phyloP scores from a whole-genome alignment of 2,113 vertebrate species.

The Panthera leo region DNA sequence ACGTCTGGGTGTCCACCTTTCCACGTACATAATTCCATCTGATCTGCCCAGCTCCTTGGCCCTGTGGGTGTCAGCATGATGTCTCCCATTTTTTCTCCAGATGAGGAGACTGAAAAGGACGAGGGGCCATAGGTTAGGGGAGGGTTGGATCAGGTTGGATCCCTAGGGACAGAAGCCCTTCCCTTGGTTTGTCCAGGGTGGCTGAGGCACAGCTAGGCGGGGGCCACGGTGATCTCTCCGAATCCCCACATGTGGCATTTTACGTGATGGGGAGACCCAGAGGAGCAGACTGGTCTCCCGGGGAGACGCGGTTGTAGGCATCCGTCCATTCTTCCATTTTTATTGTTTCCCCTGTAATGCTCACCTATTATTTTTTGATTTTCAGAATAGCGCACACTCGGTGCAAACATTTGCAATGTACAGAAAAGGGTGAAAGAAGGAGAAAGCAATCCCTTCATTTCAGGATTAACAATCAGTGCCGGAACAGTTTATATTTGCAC shows the following conservation, averaged over 20 bases:
- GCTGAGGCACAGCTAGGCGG: not conserved
- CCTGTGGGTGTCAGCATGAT: not conserved
- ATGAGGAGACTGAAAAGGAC: not conserved
- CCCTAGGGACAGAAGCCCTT: not conserved
- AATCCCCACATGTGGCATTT: fast-evolving
- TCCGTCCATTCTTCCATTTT: fast-evolving
- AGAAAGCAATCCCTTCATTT: not conserved
- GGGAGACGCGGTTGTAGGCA: not conserved
- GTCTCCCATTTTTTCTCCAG: not conserved
- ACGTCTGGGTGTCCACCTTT: not conserved
- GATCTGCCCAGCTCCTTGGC: not conserved
- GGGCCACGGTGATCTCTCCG: fast-evolving
- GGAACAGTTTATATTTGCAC: fast-evolving
- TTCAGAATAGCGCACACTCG: not conserved
- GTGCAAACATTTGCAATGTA: not conserved
- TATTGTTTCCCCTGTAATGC: not conserved
- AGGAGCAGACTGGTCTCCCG: fast-evolving
- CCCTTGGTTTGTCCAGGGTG: not conserved
- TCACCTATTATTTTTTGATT: not conserved
- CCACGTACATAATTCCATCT: not conserved
- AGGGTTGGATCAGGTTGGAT: not conserved
- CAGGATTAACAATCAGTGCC: fast-evolving
- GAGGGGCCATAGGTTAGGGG: not conserved
- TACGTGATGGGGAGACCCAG: not conserved
- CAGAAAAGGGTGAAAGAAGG: not conserved